phyloP scores from a whole-genome alignment of 2,888 invertebrate species.

The Cryptus armator region DNA sequence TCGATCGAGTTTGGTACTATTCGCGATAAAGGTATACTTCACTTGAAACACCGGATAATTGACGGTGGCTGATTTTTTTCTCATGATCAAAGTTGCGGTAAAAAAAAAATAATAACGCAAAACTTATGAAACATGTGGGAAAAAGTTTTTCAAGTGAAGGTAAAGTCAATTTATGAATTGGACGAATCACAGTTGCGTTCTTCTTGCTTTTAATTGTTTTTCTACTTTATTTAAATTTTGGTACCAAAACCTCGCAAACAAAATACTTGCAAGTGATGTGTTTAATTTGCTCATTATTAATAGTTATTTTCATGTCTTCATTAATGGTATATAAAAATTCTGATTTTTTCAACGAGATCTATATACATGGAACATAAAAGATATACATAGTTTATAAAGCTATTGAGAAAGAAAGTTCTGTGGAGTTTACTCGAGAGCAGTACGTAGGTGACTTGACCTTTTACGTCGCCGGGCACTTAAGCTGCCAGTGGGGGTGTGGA shows the following conservation, averaged over 20 bases:
- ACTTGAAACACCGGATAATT: constrained; percentile 42
- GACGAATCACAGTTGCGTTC: neutral
- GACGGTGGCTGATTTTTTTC: constrained; percentile 48
- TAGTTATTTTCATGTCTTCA: too few relatives aligned
- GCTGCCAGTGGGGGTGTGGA: constrained; percentile 44
- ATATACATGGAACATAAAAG: neutral
- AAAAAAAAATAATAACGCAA: constrained; percentile 32
- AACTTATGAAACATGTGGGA: constrained; percentile 53
- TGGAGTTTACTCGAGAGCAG: constrained; percentile 14
- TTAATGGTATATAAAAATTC: neutral
- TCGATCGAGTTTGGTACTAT: constrained; percentile 64
- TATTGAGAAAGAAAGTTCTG: constrained; percentile 6
- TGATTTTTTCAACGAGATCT: neutral
- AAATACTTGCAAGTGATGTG: too few relatives aligned
- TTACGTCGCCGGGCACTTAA: constrained; percentile 37
- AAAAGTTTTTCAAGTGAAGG: constrained; percentile 38
- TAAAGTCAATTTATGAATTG: constrained; percentile 22
- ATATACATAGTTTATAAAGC: neutral
- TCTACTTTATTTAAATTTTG: neutral
- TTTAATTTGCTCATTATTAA: too few relatives aligned
- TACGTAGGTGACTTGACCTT: constrained; percentile 36
- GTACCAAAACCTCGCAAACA: too few relatives aligned
- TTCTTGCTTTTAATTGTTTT: neutral
- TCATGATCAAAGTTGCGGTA: constrained; percentile 44
- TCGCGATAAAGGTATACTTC: constrained; percentile 48